A percentile compares a stretch with the other conserved stretches of the same genome.
phyloP scores from a whole-genome alignment of 53 echinoderm and acorn worm species.

The Pentamera pediparva region DNA sequence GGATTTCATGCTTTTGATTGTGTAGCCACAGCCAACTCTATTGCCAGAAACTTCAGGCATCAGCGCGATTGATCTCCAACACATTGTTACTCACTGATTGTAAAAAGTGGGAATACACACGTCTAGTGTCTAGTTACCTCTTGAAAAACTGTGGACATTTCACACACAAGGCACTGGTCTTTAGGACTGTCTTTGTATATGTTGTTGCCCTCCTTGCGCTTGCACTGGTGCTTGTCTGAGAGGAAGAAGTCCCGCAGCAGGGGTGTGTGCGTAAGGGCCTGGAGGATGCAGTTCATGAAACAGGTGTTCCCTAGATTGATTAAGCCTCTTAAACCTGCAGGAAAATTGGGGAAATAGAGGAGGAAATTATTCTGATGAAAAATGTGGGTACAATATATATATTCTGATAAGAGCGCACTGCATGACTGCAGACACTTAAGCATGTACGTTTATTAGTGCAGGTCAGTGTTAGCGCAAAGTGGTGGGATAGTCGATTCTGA shows the following conservation, averaged over 20 bases:
- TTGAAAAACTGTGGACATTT: constrained; percentile 96
- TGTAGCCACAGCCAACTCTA: no score
- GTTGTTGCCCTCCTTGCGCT: constrained; percentile 29
- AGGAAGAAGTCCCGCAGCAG: constrained; percentile 96
- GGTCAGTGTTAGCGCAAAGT: no score
- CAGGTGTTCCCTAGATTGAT: constrained; percentile 98
- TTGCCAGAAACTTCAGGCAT: no score
- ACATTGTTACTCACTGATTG: no score
- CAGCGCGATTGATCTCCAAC: no score
- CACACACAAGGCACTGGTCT: constrained; percentile 97
- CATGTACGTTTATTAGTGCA: no score
- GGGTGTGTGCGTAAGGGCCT: constrained; percentile 93
- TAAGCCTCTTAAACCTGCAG: constrained; percentile 77
- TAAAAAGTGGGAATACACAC: background rate
- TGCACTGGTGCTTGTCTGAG: constrained; percentile 84
- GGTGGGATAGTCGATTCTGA: no score
- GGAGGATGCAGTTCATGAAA: constrained; percentile 99
- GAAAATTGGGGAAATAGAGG: background rate
- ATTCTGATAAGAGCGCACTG: no score
- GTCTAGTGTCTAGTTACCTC: no score
- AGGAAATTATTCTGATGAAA: background rate
- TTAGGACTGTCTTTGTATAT: constrained; percentile 32
- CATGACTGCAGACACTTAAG: no score
- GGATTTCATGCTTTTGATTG: no score
- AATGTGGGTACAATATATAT: background rate